Evolutionary conservation across 2,888 invertebrate species (phyloP).

Genomic region (Eilema griseolum): DNA sequence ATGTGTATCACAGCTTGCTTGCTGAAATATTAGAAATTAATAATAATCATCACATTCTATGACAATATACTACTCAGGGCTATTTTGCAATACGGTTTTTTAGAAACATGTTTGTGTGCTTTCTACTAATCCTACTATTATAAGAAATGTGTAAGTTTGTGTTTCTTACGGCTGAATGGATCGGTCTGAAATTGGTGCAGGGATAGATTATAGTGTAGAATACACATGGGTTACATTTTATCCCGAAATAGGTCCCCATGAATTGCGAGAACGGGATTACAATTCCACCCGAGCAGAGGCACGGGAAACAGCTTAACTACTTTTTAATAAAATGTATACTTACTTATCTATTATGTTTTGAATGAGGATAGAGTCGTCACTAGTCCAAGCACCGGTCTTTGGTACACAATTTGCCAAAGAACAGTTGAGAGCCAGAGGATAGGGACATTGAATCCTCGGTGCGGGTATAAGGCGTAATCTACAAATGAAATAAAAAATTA

Average conservation of each 20-base stretch:
- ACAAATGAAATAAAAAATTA: constrained; percentile 37
- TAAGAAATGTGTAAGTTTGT: no score
- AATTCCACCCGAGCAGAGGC: no score
- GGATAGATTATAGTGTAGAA: no score
- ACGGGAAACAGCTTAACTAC: no score
- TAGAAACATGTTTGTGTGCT: no score
- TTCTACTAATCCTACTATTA: no score
- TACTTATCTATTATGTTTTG: constrained; percentile 88
- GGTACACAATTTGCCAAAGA: constrained; percentile 87
- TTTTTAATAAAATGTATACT: constrained; percentile 52
- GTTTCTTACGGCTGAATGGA: no score
- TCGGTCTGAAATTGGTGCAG: no score
- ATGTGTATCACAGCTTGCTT: constrained; percentile 78
- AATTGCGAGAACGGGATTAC: no score
- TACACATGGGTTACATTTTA: no score
- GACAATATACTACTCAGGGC: neutral
- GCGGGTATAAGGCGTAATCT: constrained; percentile 84
- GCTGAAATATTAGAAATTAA: constrained; percentile 53
- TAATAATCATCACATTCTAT: neutral
- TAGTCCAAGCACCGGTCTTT: constrained; percentile 78
- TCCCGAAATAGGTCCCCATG: no score
- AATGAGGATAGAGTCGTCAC: constrained; percentile 85
- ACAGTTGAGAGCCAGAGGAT: constrained; percentile 87
- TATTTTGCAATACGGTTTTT: no score
- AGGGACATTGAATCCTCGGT: constrained; percentile 70